Evolutionary conservation across 2,113 vertebrate species (phyloP).

Genomic region (Urocolius indicus): DNA sequence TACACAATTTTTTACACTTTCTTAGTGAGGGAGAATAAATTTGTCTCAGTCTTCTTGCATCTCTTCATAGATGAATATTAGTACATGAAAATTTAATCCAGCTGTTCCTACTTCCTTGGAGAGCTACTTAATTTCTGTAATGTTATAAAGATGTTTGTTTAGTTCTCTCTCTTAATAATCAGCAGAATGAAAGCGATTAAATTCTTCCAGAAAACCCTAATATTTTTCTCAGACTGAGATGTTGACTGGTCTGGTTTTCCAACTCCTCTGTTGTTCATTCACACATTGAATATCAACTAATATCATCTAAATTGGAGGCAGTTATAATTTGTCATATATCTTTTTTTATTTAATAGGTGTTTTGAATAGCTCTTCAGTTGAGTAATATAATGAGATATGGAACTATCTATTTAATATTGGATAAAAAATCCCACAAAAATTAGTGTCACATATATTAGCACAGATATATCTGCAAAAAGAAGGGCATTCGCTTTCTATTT

Average conservation of each 20-base stretch:
- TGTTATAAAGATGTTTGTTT: not conserved
- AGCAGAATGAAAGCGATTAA: not conserved
- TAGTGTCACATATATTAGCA: not conserved
- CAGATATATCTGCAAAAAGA: not conserved
- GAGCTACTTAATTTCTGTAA: not conserved
- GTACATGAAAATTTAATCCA: not conserved
- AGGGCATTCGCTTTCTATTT: rapidly evolving
- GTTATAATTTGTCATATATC: not conserved
- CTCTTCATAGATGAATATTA: not conserved
- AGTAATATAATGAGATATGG: not conserved
- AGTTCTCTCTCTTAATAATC: not conserved
- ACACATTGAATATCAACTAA: not conserved
- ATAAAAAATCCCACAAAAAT: rapidly evolving
- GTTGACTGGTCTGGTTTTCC: not conserved
- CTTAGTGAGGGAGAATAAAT: rapidly evolving
- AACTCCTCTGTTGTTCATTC: not conserved
- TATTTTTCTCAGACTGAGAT: not conserved
- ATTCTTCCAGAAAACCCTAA: not conserved
- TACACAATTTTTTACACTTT: not conserved
- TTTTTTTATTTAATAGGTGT: not conserved
- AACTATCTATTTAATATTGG: not conserved
- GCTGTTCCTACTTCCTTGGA: not conserved
- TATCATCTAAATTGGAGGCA: not conserved
- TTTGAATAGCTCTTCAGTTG: not conserved
- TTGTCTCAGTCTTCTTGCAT: not conserved